Conservation (phyloP, 1,140 invertebrate species). For the Teleopsis dalmanni region DNA sequence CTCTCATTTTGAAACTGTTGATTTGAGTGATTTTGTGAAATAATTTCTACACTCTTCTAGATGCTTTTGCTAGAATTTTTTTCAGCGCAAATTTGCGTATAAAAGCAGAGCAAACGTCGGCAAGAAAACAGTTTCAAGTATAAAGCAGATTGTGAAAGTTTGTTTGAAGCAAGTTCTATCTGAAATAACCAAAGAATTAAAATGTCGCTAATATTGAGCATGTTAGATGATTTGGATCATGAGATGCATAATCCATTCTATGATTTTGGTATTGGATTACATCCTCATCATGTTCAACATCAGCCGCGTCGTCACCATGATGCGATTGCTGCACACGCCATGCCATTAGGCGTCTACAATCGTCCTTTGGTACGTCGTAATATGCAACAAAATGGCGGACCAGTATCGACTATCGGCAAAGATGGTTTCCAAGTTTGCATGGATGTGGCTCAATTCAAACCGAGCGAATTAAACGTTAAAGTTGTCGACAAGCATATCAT, state of each 20-base stretch:
- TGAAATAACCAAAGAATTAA: conserved; percentile 3
- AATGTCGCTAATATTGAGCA: conserved; percentile 9
- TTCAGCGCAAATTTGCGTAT: background rate
- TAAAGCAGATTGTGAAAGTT: background rate
- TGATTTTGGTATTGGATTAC: conserved; percentile 12
- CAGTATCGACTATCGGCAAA: conserved; percentile 9
- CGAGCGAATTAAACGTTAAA: conserved; percentile 67
- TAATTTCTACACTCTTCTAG: too few species aligned
- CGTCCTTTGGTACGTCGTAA: conserved; percentile 8
- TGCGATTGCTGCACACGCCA: background rate
- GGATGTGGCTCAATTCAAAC: conserved; percentile 59
- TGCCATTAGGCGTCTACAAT: conserved; percentile 6
- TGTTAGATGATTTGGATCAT: conserved; percentile 11
- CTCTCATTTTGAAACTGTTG: too few species aligned
- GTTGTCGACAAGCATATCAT: conserved; percentile 57
- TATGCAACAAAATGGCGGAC: conserved; percentile 27
- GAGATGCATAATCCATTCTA: conserved; percentile 4
- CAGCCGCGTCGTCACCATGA: conserved; percentile 5
- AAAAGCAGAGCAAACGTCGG: background rate
- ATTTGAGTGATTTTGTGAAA: too few species aligned
- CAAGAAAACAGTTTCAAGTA: background rate
- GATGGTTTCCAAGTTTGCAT: conserved; percentile 49
- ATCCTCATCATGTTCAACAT: conserved; percentile 6
- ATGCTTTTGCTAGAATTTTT: too few species aligned
- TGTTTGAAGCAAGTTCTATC: background rate